Base-by-base conservation (phyloP, 2,888 invertebrate species). In the Parnassius mnemosyne region DNA sequence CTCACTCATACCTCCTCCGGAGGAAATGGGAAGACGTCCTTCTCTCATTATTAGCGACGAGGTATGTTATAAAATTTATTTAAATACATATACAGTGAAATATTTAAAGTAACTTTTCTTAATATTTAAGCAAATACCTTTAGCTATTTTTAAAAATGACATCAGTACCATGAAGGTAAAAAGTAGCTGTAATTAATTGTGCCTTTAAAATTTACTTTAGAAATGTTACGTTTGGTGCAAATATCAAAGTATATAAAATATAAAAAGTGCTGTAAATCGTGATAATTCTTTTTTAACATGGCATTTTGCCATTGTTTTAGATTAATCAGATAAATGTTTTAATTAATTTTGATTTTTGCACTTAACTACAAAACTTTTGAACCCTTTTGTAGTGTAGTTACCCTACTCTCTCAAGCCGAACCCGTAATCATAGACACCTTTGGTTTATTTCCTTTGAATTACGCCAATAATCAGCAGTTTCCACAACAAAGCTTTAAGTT, bases 31-130 rank as follows among this genome's bases (percentile, higher is more conserved):
- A 77, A 94, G 97, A 77, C 94, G 97, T 74, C 97, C 97, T 72
- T 97, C 97, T 75, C 93, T 98, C 73, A 96, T 98, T 79, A 97
- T 98, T 82, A 96, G 97, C 82, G 97, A 98, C 87, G 97, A 98
- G 97, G 98, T 98, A 95, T 87, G 93, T 90, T 85, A 65, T 53
- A 13, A 61, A 34, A 34, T 34, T 55, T 10, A 57, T 69, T 64
- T 60, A 59, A 63, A 49, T 47, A 55, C 65, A 63, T 47, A 11
- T 57, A 49, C 13, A 61, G 50, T 57, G 44, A 49, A 54, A 62
- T 61, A 61, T 65, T 65, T 63, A 60, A 61, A 58, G 53, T 64
- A 54, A 50, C 43, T 54, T 55, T 46, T n/a, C n/a, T 60, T 68
- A 55, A 53, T 43, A 65, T 62, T 66, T 11, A 60, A 65, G 66